Base-by-base conservation (phyloP, 2,888 invertebrate genomes). In the Nowickia ferox region DNA sequence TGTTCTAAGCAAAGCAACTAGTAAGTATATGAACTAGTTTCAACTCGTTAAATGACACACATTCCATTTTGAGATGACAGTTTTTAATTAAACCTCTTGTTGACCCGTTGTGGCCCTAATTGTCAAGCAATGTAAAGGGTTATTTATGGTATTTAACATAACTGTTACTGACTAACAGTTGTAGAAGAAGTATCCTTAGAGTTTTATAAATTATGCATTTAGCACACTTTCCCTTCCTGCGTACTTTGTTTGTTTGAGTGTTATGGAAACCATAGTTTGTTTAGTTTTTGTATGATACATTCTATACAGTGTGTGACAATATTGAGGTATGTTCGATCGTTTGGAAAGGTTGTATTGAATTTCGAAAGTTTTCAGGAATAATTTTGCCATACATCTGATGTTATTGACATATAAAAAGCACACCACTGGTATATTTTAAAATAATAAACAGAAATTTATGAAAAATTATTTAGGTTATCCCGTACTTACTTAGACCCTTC, bases 41-140 rank as follows among this genome's bases (percentile, higher is more conserved):
- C 2, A 30, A 42, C 9, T 40, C 17, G 40, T 11, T 40, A 44
- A 74, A 78, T 53, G 44, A 44, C 77, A 59, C 13, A 61, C 63
- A 71, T 77, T 61, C 5, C 9, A n/a, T 38, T 78, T 83, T 48
- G 5, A 76, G 66, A 68, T 86, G 86, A 76, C 83, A 83, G 44
- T 6, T 77, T 86, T 66, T 51, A 86, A 83, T 86, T 86, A 80
- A 76, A 76, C 61, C 57, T 44, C 19, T 9, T 44, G 82, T 66
- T 76, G 76, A 76, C 75, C 75, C 75, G 11, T 55, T 55, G 40
- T 76, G 46, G 76, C 59, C 76, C 66, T 53, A 57, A 72, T 53
- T 79, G 75, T 71, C 51, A 51, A 44, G 19, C 19, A 51, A 42
- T 44, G 22, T 74, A 74, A 74, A 71, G 57, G 57, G 66, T 71